Percentiles rank a stretch among this genome's conserved stretches.
phyloP scores from a whole-genome alignment of 2,113 vertebrate species.

The Aegithalos caudatus region DNA sequence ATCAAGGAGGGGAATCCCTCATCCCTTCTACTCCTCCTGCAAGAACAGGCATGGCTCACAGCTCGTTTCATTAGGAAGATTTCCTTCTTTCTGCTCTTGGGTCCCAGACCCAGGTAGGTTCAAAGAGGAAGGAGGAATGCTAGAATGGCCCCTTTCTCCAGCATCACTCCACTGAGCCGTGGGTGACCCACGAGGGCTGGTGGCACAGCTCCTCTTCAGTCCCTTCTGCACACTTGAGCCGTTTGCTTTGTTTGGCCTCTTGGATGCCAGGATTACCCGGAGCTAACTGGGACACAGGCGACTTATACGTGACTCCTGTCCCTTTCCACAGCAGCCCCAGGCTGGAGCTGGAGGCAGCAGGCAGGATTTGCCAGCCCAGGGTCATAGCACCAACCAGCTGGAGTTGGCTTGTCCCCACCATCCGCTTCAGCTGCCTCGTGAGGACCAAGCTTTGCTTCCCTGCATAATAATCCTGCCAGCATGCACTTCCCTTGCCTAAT shows the following conservation, averaged over 20 bases:
- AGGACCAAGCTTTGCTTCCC: background rate
- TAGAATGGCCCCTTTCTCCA: background rate
- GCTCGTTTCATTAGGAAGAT: background rate
- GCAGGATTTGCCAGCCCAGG: background rate
- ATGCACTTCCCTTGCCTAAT: constrained; percentile 15
- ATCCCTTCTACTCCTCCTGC: background rate
- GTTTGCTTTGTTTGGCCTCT: background rate
- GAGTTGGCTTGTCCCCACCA: background rate
- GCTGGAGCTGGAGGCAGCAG: background rate
- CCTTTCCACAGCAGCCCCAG: background rate
- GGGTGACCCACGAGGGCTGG: background rate
- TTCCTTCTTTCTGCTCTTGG: background rate
- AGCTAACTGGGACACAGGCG: background rate
- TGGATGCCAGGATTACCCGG: background rate
- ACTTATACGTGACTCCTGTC: background rate
- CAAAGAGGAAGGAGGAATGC: background rate
- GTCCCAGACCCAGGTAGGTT: background rate
- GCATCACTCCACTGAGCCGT: background rate
- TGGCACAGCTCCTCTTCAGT: background rate
- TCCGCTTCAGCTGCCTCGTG: background rate
- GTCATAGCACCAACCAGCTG: background rate
- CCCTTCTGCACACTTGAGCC: background rate
- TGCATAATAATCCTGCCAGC: background rate
- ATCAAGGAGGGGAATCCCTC: background rate
- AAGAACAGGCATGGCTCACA: background rate